Base-by-base conservation (phyloP, 2,888 invertebrate genomes). In the Leptarthrus brevirostris region DNA sequence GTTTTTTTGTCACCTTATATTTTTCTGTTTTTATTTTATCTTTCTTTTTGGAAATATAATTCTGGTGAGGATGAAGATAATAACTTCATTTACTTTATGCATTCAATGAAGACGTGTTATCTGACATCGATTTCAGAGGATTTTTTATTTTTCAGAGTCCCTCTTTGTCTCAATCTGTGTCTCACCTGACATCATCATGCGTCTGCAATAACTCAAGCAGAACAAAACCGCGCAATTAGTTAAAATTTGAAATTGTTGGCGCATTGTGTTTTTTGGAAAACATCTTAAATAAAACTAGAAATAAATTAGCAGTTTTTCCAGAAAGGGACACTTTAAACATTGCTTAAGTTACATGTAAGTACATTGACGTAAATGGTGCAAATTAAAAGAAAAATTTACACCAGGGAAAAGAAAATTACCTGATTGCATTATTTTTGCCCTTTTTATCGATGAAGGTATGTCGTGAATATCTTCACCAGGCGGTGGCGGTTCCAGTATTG, bases 151-250 rank as follows among this genome's bases (percentile, higher is more conserved):
- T 52, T 69, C 24, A 47, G 52, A 69, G 52, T 69, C 69, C 69
- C 18, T 69, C 36, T 69, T 22, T 30, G 69, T 76, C 73, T 54
- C 74, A 61, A 70, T 49, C 66, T 73, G 73, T 74, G 72, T 49
- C 74, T 77, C 75, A 76, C 69, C 74, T 75, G 76, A 77, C 76
- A 76, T 76, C 74, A 74, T 74, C 78, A 79, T 81, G 81, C 80
- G 83, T 83, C 83, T 83, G 83, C 83, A 83, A 83, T 83, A 83
- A 83, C 83, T 83, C 83, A 83, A 83, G 83, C 83, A 83, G 83
- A 83, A 83, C 82, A 83, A 83, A 82, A 83, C 82, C 83, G 82
- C 81, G 82, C 82, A 82, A 83, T 83, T 83, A 82, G 83, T 83
- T 81, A 82, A 80, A 81, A 73, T 74, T 76, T 75, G 75, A n/a